A percentile compares a stretch with the other conserved stretches of the same genome.
Evolutionary conservation across 1,140 invertebrate species (phyloP).

Genomic region (Hycleus phaleratus): DNA sequence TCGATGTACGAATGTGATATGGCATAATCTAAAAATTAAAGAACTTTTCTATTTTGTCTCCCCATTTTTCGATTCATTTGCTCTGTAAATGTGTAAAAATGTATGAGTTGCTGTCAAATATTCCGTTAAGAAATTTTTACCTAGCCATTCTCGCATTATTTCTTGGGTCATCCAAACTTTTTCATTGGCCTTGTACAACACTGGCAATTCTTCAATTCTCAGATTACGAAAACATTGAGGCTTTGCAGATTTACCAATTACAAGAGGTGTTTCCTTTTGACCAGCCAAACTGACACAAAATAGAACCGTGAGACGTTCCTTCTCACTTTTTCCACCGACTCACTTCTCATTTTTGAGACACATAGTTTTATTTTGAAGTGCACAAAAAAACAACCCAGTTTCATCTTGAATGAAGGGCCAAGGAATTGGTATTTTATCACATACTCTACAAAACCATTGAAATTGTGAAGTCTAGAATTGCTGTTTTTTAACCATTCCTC

Average conservation of each 20-base stretch:
- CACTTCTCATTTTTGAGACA: too few species aligned
- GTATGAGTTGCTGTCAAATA: too few species aligned
- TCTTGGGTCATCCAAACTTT: conserved; percentile 22
- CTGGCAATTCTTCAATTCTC: conserved; percentile 14
- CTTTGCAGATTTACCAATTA: conserved; percentile 8
- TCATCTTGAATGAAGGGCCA: too few species aligned
- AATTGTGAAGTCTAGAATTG: too few species aligned
- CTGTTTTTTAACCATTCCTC: too few species aligned
- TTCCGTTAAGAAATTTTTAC: too few species aligned
- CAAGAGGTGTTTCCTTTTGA: conserved; percentile 10
- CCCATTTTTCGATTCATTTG: conserved; percentile 35
- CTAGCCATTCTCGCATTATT: conserved; percentile 29
- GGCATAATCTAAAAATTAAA: conserved; percentile 27
- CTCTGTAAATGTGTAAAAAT: too few species aligned
- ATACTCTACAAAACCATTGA: too few species aligned
- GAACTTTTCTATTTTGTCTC: conserved; percentile 39
- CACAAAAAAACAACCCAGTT: too few species aligned
- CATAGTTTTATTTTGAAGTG: too few species aligned
- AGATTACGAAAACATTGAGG: conserved; percentile 11
- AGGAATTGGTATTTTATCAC: too few species aligned
- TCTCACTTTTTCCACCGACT: conserved; percentile 39
- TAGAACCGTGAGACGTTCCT: conserved; percentile 41
- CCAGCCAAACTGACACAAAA: conserved; percentile 33
- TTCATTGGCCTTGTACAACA: conserved; percentile 11
- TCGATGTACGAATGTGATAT: conserved; percentile 30